Conservation (phyloP, 1,140 invertebrate genomes). For the Drosophila triauraria region DNA sequence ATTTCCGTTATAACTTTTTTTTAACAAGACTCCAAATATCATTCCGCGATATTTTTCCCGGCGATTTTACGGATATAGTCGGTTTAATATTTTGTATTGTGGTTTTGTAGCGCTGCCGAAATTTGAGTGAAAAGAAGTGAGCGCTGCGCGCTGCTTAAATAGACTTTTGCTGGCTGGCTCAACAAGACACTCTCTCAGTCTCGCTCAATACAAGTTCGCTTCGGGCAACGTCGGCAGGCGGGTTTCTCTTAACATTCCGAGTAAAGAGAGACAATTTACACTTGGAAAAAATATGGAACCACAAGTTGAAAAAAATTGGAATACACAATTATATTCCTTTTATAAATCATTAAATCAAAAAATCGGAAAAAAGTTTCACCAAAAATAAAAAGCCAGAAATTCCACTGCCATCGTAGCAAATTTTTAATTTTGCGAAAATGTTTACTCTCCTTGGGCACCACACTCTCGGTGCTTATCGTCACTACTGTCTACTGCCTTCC, state of each 20-base stretch:
- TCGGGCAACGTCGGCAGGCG: background rate
- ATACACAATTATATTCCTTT: too few relatives aligned
- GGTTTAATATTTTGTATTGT: background rate
- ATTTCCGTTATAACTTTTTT: background rate
- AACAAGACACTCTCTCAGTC: slow-evolving; percentile 4
- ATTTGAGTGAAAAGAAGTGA: slow-evolving; percentile 9
- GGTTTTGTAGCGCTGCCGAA: slow-evolving; percentile 27
- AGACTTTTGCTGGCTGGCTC: slow-evolving; percentile 11
- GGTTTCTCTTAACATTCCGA: background rate
- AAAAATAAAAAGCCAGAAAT: too few relatives aligned
- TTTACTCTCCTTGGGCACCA: too few relatives aligned
- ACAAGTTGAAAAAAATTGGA: background rate
- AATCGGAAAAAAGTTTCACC: too few relatives aligned
- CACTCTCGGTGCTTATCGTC: too few relatives aligned
- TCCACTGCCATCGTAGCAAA: too few relatives aligned
- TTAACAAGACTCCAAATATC: slow-evolving; percentile 19
- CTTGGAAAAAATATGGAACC: background rate
- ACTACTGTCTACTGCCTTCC: too few relatives aligned
- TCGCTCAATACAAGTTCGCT: background rate
- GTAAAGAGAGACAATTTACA: slow-evolving; percentile 3
- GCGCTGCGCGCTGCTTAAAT: slow-evolving; percentile 23
- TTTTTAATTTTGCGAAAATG: too few relatives aligned
- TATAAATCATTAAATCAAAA: too few relatives aligned
- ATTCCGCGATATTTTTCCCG: slow-evolving; percentile 25
- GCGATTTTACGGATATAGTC: slow-evolving; percentile 22